Evolutionary conservation across 1,140 invertebrate genomes (phyloP).

Genomic region (Dendroctonus valens): DNA sequence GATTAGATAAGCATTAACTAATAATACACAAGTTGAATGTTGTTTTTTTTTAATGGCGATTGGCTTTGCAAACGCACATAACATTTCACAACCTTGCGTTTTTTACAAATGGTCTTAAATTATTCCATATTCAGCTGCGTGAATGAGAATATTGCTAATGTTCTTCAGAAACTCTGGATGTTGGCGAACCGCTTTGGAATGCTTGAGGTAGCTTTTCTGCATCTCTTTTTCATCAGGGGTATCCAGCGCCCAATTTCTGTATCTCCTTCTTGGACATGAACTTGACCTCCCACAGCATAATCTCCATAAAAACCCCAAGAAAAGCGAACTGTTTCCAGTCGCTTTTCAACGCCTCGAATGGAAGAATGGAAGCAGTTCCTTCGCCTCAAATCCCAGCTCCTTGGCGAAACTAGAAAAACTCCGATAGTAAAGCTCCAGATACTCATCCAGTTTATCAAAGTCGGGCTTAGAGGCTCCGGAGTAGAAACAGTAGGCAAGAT

Average conservation of each 20-base stretch:
- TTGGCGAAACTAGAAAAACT: slow-evolving; percentile 50
- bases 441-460: slow-evolving; percentile 50
- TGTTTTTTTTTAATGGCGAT: too few relatives aligned
- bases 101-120: too few relatives aligned
- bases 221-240: too few relatives aligned
- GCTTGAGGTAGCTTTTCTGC: too few relatives aligned
- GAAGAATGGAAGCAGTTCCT: slow-evolving; percentile 54
- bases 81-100: too few relatives aligned
- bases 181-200: too few relatives aligned
- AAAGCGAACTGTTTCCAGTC: slow-evolving; percentile 49
- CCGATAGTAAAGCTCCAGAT: slow-evolving; percentile 57
- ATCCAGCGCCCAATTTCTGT: not conserved
- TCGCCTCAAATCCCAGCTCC: slow-evolving; percentile 50
- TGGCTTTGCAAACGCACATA: too few relatives aligned
- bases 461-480: slow-evolving; percentile 54
- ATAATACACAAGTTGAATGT: too few relatives aligned
- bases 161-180: too few relatives aligned
- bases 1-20: too few relatives aligned
- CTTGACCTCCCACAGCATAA: slow-evolving; percentile 23
- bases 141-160: too few relatives aligned
- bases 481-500: slow-evolving; percentile 60
- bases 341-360: slow-evolving; percentile 46
- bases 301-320: slow-evolving; percentile 39
- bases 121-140: too few relatives aligned
- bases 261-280: slow-evolving; percentile 9